Base-by-base conservation (phyloP, 2,888 invertebrate species). In the Kuschelorhynchus macadamiae region DNA sequence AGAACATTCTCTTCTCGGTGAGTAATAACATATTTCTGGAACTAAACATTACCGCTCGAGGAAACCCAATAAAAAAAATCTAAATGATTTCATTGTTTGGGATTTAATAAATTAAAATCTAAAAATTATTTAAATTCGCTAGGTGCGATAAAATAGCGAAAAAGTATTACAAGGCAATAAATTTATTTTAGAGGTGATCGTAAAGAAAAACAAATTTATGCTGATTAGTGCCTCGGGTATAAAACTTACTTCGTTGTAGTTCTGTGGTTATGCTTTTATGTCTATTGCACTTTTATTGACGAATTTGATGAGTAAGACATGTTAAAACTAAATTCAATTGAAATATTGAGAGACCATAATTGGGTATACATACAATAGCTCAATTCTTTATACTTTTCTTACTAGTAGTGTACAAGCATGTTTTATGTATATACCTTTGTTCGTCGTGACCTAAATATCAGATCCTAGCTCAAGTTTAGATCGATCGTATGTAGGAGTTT, bases 121-220 rank as follows among this genome's bases (percentile, higher is more conserved):
- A 57, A 52, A 52, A 44, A 57, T 44, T 42, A 52, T 52, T 61
- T 44, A 49, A 50, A 60, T 50, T 30, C 41, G 16, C 17, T 16
- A 52, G 61, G 61, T 50, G 61, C 42, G 61, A 52, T 52, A 41
- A 30, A 11, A 11, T 20, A n/a, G 36, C 11, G 9, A 60, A 62
- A 62, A 63, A 63, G 63, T 63, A 55, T 63, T 63, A 63, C 63
- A 63, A 63, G 63, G 63, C 33, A 52, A 62, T 50, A 17, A 12
- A 16, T 32, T 57, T 9, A 16, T n/a, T 56, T 42, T 56, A n/a
- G 32, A 57, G 32, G 12, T 46, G 33, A 32, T 17, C 17, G 12
- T 49, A 36, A 60, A 49, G 44, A 33, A 32, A 52, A 53, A 61
- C 17, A 14, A 41, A 32, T 52, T 49, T 61, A 61, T 52, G 61